A percentile compares a stretch with the other conserved stretches of the same genome.
phyloP scores from a whole-genome alignment of 2,797 vertebrate species.

The Ceryle rudis region DNA sequence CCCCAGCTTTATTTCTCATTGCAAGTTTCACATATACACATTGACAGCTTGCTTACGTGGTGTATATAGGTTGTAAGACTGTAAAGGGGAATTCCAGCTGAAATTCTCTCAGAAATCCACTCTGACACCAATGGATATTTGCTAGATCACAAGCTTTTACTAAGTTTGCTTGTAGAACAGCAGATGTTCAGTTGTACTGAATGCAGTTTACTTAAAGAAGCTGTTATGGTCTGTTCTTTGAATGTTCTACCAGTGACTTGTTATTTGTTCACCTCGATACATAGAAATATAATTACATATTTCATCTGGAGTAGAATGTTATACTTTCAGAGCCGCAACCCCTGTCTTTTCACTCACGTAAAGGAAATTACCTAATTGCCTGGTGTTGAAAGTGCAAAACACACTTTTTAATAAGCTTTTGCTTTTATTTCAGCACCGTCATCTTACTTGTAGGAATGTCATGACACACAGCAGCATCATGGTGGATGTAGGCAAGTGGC shows the following conservation, averaged over 20 bases:
- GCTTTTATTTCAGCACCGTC: constrained; percentile 38
- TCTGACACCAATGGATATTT: neutral
- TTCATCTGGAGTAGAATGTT: neutral
- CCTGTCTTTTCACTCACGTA: neutral
- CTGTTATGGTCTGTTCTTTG: neutral
- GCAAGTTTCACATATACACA: neutral
- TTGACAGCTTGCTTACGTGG: neutral
- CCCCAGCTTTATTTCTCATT: neutral
- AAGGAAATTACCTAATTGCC: neutral
- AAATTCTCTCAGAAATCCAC: neutral
- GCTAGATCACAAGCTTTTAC: neutral
- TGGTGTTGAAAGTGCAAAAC: neutral
- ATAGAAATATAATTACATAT: neutral
- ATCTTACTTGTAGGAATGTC: constrained; percentile 2
- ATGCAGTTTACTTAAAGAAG: neutral
- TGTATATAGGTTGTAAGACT: neutral
- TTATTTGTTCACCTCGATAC: neutral
- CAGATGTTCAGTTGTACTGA: neutral
- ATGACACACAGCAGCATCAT: constrained; percentile 78
- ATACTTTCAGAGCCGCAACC: neutral
- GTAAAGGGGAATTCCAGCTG: neutral
- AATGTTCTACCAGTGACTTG: neutral
- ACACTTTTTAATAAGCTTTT: neutral
- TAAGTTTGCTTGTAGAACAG: neutral
- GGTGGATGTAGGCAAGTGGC: constrained; percentile 97